Conservation (phyloP, 2,113 vertebrate genomes). For the Tamias sibiricus region DNA sequence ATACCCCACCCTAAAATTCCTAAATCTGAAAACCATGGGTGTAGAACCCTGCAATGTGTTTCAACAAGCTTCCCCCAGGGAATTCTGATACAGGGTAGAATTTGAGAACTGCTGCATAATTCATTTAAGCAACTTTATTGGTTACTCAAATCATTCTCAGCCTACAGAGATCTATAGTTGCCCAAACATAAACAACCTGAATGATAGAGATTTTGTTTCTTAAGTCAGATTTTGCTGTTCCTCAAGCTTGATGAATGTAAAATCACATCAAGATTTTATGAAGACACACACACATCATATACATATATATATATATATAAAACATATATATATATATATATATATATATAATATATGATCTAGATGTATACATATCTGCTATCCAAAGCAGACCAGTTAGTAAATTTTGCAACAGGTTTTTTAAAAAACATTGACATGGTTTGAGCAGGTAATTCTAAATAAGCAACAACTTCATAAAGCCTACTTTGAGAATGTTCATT, state of each 20-base stretch:
- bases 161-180: neutral
- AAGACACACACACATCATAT: too few species aligned
- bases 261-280: constrained; percentile 30
- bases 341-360: neutral
- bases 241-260: neutral
- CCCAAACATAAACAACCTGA: neutral
- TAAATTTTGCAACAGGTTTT: neutral
- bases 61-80: neutral
- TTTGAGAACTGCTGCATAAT: neutral
- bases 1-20: neutral
- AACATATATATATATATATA: neutral
- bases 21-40: neutral
- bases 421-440: neutral
- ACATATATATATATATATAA: neutral
- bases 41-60: neutral
- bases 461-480: neutral
- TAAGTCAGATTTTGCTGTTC: constrained; percentile 23
- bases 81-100: neutral
- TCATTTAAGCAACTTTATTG: neutral
- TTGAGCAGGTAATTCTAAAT: neutral
- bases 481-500: neutral
- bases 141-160: constrained; percentile 2
- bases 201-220: neutral
- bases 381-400: neutral
- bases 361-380: neutral